Evolutionary conservation across 2,888 invertebrate species (phyloP), one percentile per base, ranked within the genome.

Genomic region (Drosophila sordidapex): DNA sequence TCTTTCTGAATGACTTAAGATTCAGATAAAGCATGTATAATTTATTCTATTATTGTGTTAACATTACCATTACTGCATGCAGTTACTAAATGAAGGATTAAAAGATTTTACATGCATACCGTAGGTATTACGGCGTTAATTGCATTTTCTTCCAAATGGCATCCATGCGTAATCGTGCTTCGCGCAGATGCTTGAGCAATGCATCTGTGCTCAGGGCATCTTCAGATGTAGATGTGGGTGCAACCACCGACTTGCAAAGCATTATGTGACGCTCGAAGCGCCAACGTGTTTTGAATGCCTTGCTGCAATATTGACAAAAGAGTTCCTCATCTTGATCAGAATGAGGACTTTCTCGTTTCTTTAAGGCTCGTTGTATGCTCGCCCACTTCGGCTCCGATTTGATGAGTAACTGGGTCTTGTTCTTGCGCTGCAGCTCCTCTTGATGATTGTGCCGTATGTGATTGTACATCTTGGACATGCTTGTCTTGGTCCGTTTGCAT

Each of bases 401-500:
- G 8, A 89, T 78, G 4, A 89, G 48, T 35, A 86, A 33, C 21
- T 83, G 82, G 0, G 75, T 77, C 13, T 83, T 86, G 51, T 84
- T 78, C 0, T 76, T 74, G 13, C 70, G 54, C 38, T 79, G 77
- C 21, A 88, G 52, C 18, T 83, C 79, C 1, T 74, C 78, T n/a
- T 83, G 75, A 71, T 91, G 91, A 53, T 84, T 82, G 63, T 85
- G 78, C n/a, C 90, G 83, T 56, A 91, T 80, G 63, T 91, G 91
- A 58, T 90, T 87, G 33, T 83, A 69, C 73, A 91, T 91, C 74
- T 91, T 91, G 0, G 87, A 80, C 71, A 90, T 92, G 63, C 89
- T 92, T 0, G 91, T 91, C 70, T 92, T 91, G 2, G 92, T 89
- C 27, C 90, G 91, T 0, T 76, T 68, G 38, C 91, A 91, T 11